A percentile compares a stretch with the other conserved stretches of the same genome.
Conservation (phyloP, 1,140 invertebrate species). For the Drosophila ananassae region DNA sequence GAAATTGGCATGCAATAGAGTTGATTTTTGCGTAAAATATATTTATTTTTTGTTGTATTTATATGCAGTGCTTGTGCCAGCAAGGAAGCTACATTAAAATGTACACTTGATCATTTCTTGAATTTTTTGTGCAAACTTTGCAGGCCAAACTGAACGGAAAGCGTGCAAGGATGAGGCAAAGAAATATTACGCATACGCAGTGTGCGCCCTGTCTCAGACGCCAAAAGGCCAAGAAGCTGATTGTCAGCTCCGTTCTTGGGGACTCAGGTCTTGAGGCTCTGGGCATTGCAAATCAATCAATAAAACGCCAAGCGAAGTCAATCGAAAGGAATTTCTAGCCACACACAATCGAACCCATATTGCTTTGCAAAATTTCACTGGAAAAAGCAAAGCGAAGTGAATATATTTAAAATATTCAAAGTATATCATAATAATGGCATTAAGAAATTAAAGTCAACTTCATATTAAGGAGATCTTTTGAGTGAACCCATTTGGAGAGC, state of each 20-base stretch:
- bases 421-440: too few relatives aligned
- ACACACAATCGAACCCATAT: conserved; percentile 35
- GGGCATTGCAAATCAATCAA: conserved; percentile 78
- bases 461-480: too few relatives aligned
- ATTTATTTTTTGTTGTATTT: conserved; percentile 12
- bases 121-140: conserved; percentile 76
- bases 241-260: conserved; percentile 49
- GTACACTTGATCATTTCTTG: conserved; percentile 76
- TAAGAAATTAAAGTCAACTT: too few relatives aligned
- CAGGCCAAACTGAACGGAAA: conserved; percentile 1
- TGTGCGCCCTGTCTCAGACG: conserved; percentile 30
- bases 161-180: conserved; percentile 41
- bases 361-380: conserved; percentile 27
- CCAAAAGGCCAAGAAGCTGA: conserved; percentile 28
- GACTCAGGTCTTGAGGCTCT: conserved; percentile 23
- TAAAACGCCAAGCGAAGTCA: conserved; percentile 73
- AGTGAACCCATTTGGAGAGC: too few relatives aligned
- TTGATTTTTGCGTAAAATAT: conserved; percentile 40
- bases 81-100: conserved; percentile 68
- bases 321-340: conserved; percentile 65
- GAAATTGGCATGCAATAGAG: conserved; percentile 68
- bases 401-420: too few relatives aligned
- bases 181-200: conserved; percentile 76
- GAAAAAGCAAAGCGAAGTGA: background rate
- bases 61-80: background rate